Evolutionary conservation across 23 tunicate genomes (phyloP).

Genomic region (Halocynthia roretzi): DNA sequence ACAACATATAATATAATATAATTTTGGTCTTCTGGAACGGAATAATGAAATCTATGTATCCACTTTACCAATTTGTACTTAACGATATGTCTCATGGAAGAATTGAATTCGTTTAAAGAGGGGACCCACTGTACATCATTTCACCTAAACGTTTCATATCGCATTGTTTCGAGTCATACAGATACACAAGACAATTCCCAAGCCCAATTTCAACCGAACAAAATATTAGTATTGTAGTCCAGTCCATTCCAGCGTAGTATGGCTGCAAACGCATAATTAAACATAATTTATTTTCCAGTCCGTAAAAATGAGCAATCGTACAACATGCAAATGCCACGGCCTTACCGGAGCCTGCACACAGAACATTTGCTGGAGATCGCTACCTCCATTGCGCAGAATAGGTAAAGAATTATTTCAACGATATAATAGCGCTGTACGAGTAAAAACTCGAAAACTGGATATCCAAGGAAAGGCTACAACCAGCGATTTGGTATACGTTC

Average conservation of each 20-base stretch:
- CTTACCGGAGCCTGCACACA: conserved; percentile 81
- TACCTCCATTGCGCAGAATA: conserved; percentile 68
- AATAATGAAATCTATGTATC: too few species aligned
- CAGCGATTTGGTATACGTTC: conserved; percentile 43
- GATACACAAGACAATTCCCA: not conserved
- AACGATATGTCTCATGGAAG: too few species aligned
- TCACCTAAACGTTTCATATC: not conserved
- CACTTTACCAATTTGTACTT: too few species aligned
- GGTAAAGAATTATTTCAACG: conserved; percentile 36
- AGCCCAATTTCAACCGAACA: not conserved
- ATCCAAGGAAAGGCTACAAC: conserved; percentile 11
- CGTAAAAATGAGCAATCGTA: conserved; percentile 28
- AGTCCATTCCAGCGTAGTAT: not conserved
- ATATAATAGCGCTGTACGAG: conserved; percentile 42
- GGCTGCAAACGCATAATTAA: not conserved
- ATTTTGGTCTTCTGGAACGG: too few species aligned
- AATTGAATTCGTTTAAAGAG: too few species aligned
- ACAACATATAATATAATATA: too few species aligned
- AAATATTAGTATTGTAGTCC: not conserved
- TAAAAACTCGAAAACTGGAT: conserved; percentile 20
- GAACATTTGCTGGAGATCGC: conserved; percentile 81
- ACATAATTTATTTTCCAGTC: conserved; percentile 36
- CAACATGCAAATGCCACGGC: conserved; percentile 89
- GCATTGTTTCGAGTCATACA: not conserved
- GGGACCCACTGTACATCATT: too few species aligned